A percentile compares a stretch with the other conserved stretches of the same genome.
These are phyloP conservation scores for Macroramphosus scolopax DNA, from an alignment of 2,797 vertebrate genomes.

Conservation along the genomic window DNA sequence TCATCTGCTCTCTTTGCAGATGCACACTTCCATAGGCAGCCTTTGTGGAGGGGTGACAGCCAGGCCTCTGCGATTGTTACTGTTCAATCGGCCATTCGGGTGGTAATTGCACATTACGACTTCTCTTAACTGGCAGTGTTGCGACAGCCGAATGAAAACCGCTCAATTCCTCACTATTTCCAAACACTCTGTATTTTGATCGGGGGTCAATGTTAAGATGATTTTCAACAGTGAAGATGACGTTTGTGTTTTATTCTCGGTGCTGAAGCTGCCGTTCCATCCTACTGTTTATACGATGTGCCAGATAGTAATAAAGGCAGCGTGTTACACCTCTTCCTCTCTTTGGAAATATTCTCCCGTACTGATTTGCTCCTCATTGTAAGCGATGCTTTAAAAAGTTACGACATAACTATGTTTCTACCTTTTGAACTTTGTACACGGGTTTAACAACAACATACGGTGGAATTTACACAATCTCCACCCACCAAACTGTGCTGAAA, in stretches of 20 bases:
- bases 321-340: no score
- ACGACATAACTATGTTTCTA: constrained; percentile 29
- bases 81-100: constrained; percentile 59
- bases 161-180: constrained; percentile 36
- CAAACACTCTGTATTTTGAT: constrained; percentile 39
- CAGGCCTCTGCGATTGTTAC: constrained; percentile 33
- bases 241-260: no score
- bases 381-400: no score
- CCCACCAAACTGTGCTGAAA: constrained; percentile 59
- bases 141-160: constrained; percentile 43
- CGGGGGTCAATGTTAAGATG: constrained; percentile 40
- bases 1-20: constrained; percentile 49
- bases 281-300: constrained; percentile 22
- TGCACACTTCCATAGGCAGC: constrained; percentile 35
- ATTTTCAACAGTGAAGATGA: constrained; percentile 45
- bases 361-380: no score
- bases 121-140: constrained; percentile 58
- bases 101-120: constrained; percentile 60
- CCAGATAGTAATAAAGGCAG: constrained; percentile 14
- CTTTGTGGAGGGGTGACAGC: constrained; percentile 45
- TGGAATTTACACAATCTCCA: constrained; percentile 55
- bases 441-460: constrained; percentile 48
- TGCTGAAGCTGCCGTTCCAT: constrained; percentile 24
- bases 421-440: constrained; percentile 39
- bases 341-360: no score